A percentile compares a stretch with the other conserved stretches of the same genome.
Conservation (phyloP, 1,140 invertebrate genomes). For the Penaeus vannamei region DNA sequence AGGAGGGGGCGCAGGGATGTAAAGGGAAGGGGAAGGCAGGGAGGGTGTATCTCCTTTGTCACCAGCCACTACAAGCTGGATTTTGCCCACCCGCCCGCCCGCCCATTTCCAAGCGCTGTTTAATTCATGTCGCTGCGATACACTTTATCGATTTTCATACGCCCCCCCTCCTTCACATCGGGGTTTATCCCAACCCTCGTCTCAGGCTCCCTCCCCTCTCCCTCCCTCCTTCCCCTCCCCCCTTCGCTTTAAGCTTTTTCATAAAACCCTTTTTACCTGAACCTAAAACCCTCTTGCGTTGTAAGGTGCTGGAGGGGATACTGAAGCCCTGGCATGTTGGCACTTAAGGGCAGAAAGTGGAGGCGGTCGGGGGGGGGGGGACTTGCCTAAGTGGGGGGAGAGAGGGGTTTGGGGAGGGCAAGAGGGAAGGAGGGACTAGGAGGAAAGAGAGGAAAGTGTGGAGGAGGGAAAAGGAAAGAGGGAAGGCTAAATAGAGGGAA, state of each 20-base stretch:
- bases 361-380: not conserved
- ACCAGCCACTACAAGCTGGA: conserved; percentile 12
- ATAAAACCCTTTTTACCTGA: no score
- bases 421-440: no score
- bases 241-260: no score
- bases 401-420: no score
- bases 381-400: not conserved
- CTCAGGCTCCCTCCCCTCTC: no score
- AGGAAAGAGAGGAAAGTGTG: no score
- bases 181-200: no score
- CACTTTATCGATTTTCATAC: conserved; percentile 8
- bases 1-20: not conserved
- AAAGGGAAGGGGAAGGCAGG: not conserved
- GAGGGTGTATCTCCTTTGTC: not conserved
- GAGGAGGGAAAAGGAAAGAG: no score
- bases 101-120: conserved; percentile 21
- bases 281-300: no score
- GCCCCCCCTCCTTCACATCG: not conserved
- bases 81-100: conserved; percentile 6
- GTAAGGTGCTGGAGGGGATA: not conserved
- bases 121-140: conserved; percentile 25
- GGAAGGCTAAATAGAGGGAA: no score
- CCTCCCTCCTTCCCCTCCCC: no score
- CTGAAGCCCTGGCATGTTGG: not conserved
- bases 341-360: not conserved